Conservation (phyloP, 2,113 vertebrate genomes). For the Petrocephalus zakoni region DNA sequence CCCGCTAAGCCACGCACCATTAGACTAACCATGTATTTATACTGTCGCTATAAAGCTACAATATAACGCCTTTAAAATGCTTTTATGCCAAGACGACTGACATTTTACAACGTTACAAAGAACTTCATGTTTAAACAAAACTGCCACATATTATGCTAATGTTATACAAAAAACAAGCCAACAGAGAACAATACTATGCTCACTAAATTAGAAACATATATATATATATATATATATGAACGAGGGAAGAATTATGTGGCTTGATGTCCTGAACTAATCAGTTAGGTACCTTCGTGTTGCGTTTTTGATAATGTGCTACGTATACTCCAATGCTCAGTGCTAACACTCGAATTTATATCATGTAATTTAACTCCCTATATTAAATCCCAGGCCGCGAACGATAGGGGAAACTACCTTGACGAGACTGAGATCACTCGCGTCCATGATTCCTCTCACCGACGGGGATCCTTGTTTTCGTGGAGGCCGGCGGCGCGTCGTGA, state of each 20-base stretch:
- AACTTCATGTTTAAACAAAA: neutral
- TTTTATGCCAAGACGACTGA: neutral
- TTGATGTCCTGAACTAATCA: neutral
- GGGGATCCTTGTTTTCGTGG: constrained; percentile 42
- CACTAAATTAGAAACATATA: neutral
- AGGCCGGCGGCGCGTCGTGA: constrained; percentile 32
- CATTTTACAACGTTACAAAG: neutral
- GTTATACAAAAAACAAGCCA: neutral
- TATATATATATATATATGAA: neutral
- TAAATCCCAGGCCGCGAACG: neutral
- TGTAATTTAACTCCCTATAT: neutral
- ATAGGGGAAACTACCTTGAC: constrained; percentile 47
- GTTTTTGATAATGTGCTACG: neutral
- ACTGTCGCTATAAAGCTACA: neutral
- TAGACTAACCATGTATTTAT: neutral
- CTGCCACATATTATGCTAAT: neutral
- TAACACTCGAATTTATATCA: neutral
- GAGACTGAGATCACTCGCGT: constrained; percentile 42
- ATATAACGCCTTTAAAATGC: neutral
- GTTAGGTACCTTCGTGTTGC: neutral
- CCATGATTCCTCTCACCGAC: neutral
- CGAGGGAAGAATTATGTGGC: neutral
- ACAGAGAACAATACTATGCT: neutral
- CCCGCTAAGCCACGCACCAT: neutral
- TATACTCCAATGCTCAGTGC: neutral